Evolutionary conservation across 1,140 invertebrate species (phyloP), one percentile per base, ranked within the genome.

Genomic region (Aphaenogaster floridana): DNA sequence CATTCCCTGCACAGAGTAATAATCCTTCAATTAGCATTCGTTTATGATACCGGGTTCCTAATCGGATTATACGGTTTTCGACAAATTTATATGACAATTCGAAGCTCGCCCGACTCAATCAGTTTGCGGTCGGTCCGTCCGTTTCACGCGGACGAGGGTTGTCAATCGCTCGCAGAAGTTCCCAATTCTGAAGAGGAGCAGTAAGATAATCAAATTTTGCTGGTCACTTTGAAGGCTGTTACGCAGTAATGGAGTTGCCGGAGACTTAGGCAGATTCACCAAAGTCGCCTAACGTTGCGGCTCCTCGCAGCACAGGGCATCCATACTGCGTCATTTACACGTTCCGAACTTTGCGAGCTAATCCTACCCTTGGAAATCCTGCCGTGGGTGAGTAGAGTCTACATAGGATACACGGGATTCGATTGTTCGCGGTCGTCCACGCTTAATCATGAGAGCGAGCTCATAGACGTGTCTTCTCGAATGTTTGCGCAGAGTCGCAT

Each of bases 191-290:
- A 42, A 54, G 28, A 61, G 69, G 36, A 45, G 80, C 28, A 34
- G 54, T 21, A 76, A 76, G 80, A 84, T 84, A 76, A 84, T 84
- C 54, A 57, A 84, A 84, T 84, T 84, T 76, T 57, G 9, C 54
- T 36, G 80, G 80, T 76, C 80, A 84, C 80, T 84, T 84, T 36
- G 80, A 84, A 76, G 69, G n/a, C 42, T 84, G 80, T 76, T 61
- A 57, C 54, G 69, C 80, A 42, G 69, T 84, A 84, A 84, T 84
- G 69, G 54, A 76, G 80, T 76, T 84, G 69, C 54, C 54, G 57
- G 21, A 42, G 80, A 84, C 80, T 84, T 76, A 84, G 48, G 28
- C 28, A 11, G 80, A 42, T 61, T 48, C 54, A 42, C 39, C 69
- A 11, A 61, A 84, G 80, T 84, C 80, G 54, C 57, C 78, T 61